phyloP scores from a whole-genome alignment of 2,888 invertebrate genomes.

The Frankliniella intonsa region DNA sequence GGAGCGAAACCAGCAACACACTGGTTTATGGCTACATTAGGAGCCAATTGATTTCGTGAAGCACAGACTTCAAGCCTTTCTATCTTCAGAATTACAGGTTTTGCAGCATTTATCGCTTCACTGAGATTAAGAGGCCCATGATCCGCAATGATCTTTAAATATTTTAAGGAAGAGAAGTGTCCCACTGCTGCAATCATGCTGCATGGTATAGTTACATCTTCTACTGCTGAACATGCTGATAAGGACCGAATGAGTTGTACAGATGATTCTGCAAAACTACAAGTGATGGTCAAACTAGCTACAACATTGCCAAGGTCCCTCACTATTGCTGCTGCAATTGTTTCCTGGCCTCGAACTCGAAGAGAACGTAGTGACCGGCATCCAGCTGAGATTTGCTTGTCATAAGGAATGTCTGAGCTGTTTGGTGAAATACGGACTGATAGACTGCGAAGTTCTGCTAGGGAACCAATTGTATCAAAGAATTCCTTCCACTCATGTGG shows the following conservation, averaged over 20 bases:
- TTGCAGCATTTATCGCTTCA: background rate
- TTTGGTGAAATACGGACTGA: slow-evolving; percentile 7
- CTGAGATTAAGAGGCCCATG: background rate
- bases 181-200: background rate
- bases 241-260: background rate
- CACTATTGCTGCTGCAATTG: background rate
- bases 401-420: background rate
- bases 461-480: background rate
- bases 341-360: background rate
- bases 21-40: background rate
- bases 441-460: background rate
- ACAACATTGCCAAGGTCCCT: background rate
- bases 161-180: background rate
- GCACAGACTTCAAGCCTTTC: background rate
- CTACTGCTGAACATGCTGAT: slow-evolving; percentile 2
- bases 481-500: background rate
- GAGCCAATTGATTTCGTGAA: background rate
- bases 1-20: background rate
- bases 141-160: background rate
- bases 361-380: background rate
- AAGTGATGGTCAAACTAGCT: background rate
- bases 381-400: background rate
- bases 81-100: background rate
- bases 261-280: background rate
- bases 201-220: background rate